Base-by-base conservation (phyloP, 2,888 invertebrate genomes). In the Apodemia mormo region DNA sequence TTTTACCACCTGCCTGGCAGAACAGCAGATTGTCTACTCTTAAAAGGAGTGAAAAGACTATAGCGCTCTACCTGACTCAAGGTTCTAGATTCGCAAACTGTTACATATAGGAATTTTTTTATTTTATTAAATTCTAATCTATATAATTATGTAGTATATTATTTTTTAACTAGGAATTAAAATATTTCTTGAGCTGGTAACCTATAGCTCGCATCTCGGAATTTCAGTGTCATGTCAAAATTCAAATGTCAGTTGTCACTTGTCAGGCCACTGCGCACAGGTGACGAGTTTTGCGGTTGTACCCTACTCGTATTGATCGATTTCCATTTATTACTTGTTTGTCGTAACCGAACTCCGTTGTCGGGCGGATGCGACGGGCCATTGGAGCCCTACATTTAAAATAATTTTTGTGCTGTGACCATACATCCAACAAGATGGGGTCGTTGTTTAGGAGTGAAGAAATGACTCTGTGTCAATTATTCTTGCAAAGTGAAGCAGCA, bases 401-500 rank as follows among this genome's bases (percentile, higher is more conserved):
- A 80, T 78, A 76, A 80, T 80, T 83, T 78, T 80, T 81, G 77
- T 80, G 80, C 81, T 80, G 85, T 87, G 86, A 81, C 76, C 79
- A 76, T 80, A 80, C 86, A 82, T 74, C 80, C 80, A 81, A 76
- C 82, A 92, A 89, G 80, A 97, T 97, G 97, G 97, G 97, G 88
- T 97, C 98, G 86, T 94, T 99, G 86, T 99, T 99, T 93, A 96
- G 99, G 80, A 99, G 99, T 94, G 99, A 99, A 92, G 98, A 99
- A 94, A 99, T 99, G 99, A 97, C 98, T 84, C 95, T 99, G 90
- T 99, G 99, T 95, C 99, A 99, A 93, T 96, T 99, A 82, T 99
- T 99, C 92, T 94, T 99, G 77, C 99, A 99, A 91, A 98, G 98
- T 92, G 99, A 99, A 94, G 98, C 99, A 71, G 99, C 99, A 29